A percentile compares a stretch with the other conserved stretches of the same genome.
These are phyloP conservation scores for Punctoribates punctum DNA, from an alignment of 2,888 invertebrate genomes.

Conservation along the genomic window DNA sequence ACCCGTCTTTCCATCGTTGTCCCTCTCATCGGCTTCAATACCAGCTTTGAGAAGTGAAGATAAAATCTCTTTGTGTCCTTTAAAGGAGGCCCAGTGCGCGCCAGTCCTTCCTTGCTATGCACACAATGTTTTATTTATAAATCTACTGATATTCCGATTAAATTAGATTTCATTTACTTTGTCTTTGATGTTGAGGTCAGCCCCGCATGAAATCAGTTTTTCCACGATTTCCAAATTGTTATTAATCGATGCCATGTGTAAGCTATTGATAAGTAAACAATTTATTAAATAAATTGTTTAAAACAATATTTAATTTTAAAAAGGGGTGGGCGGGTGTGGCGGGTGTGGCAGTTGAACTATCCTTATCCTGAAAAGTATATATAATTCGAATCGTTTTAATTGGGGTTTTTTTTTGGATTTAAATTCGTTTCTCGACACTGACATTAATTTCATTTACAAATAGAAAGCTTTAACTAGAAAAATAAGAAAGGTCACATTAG, in stretches of 20 bases:
- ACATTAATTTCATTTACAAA: no score
- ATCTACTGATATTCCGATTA: background rate
- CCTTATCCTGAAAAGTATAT: no score
- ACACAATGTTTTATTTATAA: constrained; percentile 25
- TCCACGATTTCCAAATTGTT: constrained; percentile 67
- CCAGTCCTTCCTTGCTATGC: constrained; percentile 63
- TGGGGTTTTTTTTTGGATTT: no score
- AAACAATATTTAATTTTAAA: no score
- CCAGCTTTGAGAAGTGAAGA: constrained; percentile 56
- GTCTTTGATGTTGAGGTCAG: constrained; percentile 65
- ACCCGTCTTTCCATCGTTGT: constrained; percentile 50
- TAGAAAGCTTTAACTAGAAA: no score
- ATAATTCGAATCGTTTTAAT: no score
- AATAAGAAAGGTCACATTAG: no score
- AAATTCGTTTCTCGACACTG: no score
- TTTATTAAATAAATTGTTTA: no score
- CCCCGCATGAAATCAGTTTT: constrained; percentile 65
- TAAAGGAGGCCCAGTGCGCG: constrained; percentile 67
- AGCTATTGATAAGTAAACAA: constrained; percentile 63
- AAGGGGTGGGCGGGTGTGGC: no score
- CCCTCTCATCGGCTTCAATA: constrained; percentile 52
- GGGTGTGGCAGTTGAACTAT: no score
- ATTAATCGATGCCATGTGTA: constrained; percentile 70
- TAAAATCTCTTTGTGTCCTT: constrained; percentile 64
- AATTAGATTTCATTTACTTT: constrained; percentile 59